Percentiles rank a stretch among this genome's conserved stretches.
phyloP scores from a whole-genome alignment of 2,797 vertebrate species.

The Sandelia bainsii region DNA sequence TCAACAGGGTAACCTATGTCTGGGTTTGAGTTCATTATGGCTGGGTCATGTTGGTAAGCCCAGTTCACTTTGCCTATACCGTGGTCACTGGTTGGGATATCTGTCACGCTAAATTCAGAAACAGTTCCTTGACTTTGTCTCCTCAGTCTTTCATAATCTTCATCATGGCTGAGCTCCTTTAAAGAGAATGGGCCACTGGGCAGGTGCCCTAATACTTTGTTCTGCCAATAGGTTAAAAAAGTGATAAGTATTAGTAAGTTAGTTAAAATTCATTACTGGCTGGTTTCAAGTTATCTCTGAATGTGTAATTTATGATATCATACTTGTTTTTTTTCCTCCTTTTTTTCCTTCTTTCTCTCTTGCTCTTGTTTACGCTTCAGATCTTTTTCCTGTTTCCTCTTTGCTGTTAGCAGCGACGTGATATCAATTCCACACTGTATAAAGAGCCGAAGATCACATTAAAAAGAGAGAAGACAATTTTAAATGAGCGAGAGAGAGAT shows the following conservation, averaged over 20 bases:
- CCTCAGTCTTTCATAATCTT: slow-evolving; percentile 16
- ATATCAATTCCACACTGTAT: slow-evolving; percentile 88
- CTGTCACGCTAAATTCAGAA: slow-evolving; percentile 2
- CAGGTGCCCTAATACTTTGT: not conserved
- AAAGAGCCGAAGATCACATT: slow-evolving; percentile 30
- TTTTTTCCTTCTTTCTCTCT: slow-evolving; percentile 79
- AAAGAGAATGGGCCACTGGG: slow-evolving; percentile 7
- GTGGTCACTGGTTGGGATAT: slow-evolving; percentile 1
- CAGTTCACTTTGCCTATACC: slow-evolving; percentile 64
- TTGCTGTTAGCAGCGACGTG: slow-evolving; percentile 84
- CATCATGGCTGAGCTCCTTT: slow-evolving; percentile 13
- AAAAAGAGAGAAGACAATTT: slow-evolving; percentile 37
- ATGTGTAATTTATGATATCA: not conserved
- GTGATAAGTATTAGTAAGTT: not conserved
- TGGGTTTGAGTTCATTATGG: slow-evolving; percentile 46
- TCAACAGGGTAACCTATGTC: slow-evolving; percentile 14
- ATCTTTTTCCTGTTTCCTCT: slow-evolving; percentile 86
- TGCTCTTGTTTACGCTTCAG: slow-evolving; percentile 76
- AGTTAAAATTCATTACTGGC: not conserved
- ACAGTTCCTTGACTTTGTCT: slow-evolving; percentile 18
- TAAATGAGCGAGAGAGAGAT: slow-evolving; percentile 28
- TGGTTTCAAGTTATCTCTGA: not conserved
- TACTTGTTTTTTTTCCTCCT: slow-evolving; percentile 79
- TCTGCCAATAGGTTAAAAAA: slow-evolving; percentile 35
- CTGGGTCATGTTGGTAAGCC: slow-evolving; percentile 65